phyloP scores from a whole-genome alignment of 2,888 invertebrate species.

The Andrena bucephala region DNA sequence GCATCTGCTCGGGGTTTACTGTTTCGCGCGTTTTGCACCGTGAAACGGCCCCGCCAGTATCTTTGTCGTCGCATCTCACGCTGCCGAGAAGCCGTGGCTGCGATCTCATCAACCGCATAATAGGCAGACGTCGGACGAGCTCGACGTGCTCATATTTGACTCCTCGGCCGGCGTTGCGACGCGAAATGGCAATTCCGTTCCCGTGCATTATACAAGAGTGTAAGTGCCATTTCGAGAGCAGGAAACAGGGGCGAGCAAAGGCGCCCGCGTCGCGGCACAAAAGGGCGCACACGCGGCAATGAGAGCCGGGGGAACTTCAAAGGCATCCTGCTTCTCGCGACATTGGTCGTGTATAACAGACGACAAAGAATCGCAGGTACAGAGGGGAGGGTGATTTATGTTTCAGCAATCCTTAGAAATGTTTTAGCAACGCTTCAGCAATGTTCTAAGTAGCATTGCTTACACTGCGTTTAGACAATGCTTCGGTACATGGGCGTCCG shows the following conservation, averaged over 20 bases:
- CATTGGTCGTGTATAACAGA: not conserved
- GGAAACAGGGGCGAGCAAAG: not conserved
- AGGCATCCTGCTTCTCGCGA: not conserved
- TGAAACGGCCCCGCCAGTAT: conserved; percentile 21
- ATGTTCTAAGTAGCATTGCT: too few species aligned
- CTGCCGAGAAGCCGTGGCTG: conserved; percentile 29
- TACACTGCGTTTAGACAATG: too few species aligned
- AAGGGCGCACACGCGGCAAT: not conserved
- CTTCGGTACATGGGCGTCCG: too few species aligned
- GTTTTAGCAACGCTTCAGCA: not conserved
- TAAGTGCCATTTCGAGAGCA: conserved; percentile 18
- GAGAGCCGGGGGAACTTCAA: conserved; percentile 14
- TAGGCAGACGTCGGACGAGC: conserved; percentile 46
- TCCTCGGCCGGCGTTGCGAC: conserved; percentile 8
- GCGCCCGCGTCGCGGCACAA: not conserved
- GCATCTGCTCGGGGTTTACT: conserved; percentile 4
- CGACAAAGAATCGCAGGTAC: too few species aligned
- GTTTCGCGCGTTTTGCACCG: conserved; percentile 52
- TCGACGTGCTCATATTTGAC: conserved; percentile 60
- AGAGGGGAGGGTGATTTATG: not conserved
- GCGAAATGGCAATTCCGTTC: conserved; percentile 20
- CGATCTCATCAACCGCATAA: conserved; percentile 63
- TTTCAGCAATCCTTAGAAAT: not conserved
- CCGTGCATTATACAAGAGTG: conserved; percentile 24
- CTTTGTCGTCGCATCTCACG: conserved; percentile 56